A percentile compares a stretch with the other conserved stretches of the same genome.
Conservation (phyloP, 2,113 vertebrate genomes). For the Prolemur simus region DNA sequence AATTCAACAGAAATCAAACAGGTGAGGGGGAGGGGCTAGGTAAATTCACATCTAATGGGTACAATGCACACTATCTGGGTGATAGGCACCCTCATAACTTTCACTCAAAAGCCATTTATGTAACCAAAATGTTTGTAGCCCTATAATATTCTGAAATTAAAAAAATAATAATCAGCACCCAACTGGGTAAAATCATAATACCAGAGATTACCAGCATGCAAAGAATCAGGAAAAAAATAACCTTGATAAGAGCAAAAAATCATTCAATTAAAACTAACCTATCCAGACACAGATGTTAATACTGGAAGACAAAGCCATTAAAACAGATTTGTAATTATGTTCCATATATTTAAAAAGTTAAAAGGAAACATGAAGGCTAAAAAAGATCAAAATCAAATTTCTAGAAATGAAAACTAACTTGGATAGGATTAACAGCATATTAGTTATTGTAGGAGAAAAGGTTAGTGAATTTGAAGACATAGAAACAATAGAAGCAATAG, state of each 20-base stretch:
- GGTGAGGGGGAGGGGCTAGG: too few relatives aligned
- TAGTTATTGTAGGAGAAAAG: not conserved
- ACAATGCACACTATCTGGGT: too few relatives aligned
- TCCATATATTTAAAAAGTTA: not conserved
- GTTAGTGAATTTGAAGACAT: slow-evolving; percentile 6
- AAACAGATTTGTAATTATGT: not conserved
- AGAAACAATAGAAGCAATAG: too few relatives aligned
- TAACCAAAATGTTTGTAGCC: too few relatives aligned
- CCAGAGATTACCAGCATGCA: not conserved
- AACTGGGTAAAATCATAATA: not conserved
- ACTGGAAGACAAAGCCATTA: not conserved
- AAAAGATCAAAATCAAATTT: not conserved
- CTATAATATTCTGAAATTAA: too few relatives aligned
- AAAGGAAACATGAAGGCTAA: not conserved
- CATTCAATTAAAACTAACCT: not conserved
- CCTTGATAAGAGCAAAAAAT: not conserved
- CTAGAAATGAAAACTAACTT: not conserved
- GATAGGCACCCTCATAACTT: too few relatives aligned
- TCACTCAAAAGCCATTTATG: too few relatives aligned
- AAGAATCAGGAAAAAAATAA: not conserved
- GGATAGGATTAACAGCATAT: not conserved
- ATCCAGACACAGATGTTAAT: not conserved
- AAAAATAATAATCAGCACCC: not conserved
- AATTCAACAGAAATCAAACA: too few relatives aligned
- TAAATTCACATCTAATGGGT: too few relatives aligned